Evolutionary conservation across 2,113 vertebrate genomes (phyloP), one percentile per base, ranked within the genome.

Genomic region (Dunckerocampus dactyliophorus): DNA sequence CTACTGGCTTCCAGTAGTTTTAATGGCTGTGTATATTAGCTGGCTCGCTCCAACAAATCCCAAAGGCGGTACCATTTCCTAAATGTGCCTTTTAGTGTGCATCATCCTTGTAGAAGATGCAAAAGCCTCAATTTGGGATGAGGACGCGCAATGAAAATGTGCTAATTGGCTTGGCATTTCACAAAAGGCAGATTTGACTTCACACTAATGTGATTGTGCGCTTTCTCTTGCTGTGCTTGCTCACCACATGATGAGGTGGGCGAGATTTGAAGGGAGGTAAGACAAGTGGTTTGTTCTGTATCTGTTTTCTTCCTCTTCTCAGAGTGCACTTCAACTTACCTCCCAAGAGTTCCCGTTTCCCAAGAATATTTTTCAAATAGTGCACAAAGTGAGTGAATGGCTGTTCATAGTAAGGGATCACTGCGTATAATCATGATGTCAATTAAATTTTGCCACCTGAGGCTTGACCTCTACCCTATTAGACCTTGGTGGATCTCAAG

Each of bases 141-240:
- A 68, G 71, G 61, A 56, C 74, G 63, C 71, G 65, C 77, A 82
- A 85, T 47, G 42, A 75, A 72, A 85, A 83, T 50, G 69, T 74
- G 71, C 78, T 87, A 85, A 85, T 90, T 89, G 82, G 82, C 86
- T 81, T 88, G 83, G 84, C 82, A 88, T 91, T 89, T 89, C 68
- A 81, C 78, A 84, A 86, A 87, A 88, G 85, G 72, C 70, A 85
- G 72, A 87, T 87, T 86, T 87, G 73, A 85, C 82, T 86, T 83
- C 68, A 82, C 70, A 81, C 74, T 81, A 82, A 88, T 84, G 80
- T 76, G 77, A 75, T 80, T 76, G 76, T 74, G 68, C 74, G 72
- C 77, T 72, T 65, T 51, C 47, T 81, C 72, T 56, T 59, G 59
- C 34, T 17, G 4, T 50, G 67, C 62, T 72, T 55, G 13, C 24